Evolutionary conservation across 1,140 invertebrate genomes (phyloP).

Genomic region (Acromyrmex heyeri): DNA sequence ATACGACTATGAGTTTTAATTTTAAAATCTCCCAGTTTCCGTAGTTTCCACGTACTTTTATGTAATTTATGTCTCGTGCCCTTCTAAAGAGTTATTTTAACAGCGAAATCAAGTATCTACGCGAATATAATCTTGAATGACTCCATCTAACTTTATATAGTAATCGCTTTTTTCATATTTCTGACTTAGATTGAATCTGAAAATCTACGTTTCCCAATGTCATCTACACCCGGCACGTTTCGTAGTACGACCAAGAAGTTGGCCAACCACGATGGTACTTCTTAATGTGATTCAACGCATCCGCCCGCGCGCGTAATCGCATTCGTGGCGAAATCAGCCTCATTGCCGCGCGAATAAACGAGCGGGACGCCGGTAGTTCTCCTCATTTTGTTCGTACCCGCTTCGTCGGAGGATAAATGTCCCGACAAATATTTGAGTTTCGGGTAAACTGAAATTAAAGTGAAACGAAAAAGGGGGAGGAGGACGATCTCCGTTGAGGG

Average conservation of each 20-base stretch:
- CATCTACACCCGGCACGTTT: slow-evolving; percentile 23
- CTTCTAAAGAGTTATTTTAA: background rate
- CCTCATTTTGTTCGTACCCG: slow-evolving; percentile 43
- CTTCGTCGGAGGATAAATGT: slow-evolving; percentile 53
- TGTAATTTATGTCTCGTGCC: background rate
- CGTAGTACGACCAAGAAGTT: slow-evolving; percentile 29
- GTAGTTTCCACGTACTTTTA: background rate
- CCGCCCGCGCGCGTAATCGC: slow-evolving; percentile 63
- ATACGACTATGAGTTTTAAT: slow-evolving; percentile 15
- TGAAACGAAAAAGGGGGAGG: background rate
- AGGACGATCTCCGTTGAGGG: background rate
- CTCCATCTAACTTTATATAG: background rate
- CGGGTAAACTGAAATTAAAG: slow-evolving; percentile 50
- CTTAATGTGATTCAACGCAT: slow-evolving; percentile 62
- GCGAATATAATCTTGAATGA: background rate
- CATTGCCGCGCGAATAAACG: slow-evolving; percentile 58
- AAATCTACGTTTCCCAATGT: slow-evolving; percentile 13
- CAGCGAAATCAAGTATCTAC: background rate
- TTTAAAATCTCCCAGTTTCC: background rate
- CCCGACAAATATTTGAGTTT: slow-evolving; percentile 58
- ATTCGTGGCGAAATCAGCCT: slow-evolving; percentile 64
- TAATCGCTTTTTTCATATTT: background rate
- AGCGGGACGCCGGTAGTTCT: slow-evolving; percentile 20
- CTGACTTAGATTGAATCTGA: background rate
- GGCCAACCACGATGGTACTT: slow-evolving; percentile 31